Evolutionary conservation across 2,888 invertebrate species (phyloP).

Genomic region (Schizaphis graminum): DNA sequence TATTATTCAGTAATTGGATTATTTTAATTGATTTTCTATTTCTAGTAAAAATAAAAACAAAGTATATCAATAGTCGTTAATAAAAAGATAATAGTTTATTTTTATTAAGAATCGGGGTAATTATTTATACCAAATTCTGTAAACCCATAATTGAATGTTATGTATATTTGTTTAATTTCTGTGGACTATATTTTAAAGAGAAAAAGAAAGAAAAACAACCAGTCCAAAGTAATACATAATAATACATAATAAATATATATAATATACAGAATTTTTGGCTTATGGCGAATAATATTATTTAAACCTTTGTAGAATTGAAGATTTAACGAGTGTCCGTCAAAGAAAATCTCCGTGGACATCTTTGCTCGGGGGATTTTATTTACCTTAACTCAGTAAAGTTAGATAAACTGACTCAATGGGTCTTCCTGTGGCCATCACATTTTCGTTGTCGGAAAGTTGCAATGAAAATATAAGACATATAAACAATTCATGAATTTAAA

Average conservation of each 20-base stretch:
- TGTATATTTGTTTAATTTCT: not conserved
- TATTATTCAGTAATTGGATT: not conserved
- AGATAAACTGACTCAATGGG: conserved; percentile 42
- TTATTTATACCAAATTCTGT: not conserved
- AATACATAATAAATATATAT: not conserved
- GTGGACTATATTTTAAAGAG: not conserved
- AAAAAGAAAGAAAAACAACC: not conserved
- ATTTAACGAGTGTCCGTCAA: conserved; percentile 36
- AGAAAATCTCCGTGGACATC: conserved; percentile 48
- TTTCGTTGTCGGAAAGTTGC: conserved; percentile 27
- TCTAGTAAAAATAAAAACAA: not conserved
- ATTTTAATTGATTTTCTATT: not conserved
- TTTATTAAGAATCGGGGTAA: not conserved
- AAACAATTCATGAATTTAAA: conserved; percentile 63
- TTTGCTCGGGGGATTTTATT: conserved; percentile 24
- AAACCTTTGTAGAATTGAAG: conserved; percentile 28
- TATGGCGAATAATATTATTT: conserved; percentile 37
- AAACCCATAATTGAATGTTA: not conserved
- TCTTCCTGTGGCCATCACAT: conserved; percentile 42
- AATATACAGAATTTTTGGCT: not conserved
- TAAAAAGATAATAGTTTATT: not conserved
- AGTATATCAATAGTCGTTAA: not conserved
- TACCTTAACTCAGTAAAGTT: conserved; percentile 32
- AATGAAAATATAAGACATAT: conserved; percentile 44
- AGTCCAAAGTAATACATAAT: not conserved